These are phyloP conservation scores for Cheilosia vulpina DNA, from an alignment of 2,888 invertebrate genomes.

Conservation along the genomic window DNA sequence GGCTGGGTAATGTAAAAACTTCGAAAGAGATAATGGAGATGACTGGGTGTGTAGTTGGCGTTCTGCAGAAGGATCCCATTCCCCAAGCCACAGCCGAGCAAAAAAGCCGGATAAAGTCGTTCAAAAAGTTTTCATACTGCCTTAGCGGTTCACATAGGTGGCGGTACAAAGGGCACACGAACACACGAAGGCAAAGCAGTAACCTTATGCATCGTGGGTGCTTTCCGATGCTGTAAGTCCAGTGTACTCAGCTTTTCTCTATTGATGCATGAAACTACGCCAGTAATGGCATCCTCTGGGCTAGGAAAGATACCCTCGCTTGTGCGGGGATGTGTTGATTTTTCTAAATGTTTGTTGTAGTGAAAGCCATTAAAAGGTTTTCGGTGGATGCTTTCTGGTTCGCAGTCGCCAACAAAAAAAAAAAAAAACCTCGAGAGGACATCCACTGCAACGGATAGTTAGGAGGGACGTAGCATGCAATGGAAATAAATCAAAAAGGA, in stretches of 20 bases:
- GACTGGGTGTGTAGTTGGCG: slow-evolving; percentile 43
- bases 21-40: slow-evolving; percentile 60
- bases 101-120: slow-evolving; percentile 70
- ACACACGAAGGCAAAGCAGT: slow-evolving; percentile 9
- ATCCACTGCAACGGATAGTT: slow-evolving; percentile 12
- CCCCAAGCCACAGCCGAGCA: slow-evolving; percentile 14
- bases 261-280: slow-evolving; percentile 61
- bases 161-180: slow-evolving; percentile 2
- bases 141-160: slow-evolving; percentile 42
- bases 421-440: slow-evolving; percentile 16
- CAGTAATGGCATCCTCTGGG: background rate
- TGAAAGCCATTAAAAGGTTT: slow-evolving; percentile 72
- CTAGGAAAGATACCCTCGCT: slow-evolving; percentile 7
- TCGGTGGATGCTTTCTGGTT: slow-evolving; percentile 59
- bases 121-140: slow-evolving; percentile 56
- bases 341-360: slow-evolving; percentile 69
- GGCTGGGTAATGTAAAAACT: slow-evolving; percentile 43
- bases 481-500: slow-evolving; percentile 71
- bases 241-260: slow-evolving; percentile 30
- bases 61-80: slow-evolving; percentile 25
- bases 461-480: slow-evolving; percentile 27
- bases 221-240: slow-evolving; percentile 47
- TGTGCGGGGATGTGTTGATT: slow-evolving; percentile 63
- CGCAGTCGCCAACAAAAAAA: slow-evolving; percentile 25
- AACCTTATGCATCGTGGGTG: slow-evolving; percentile 47